Evolutionary conservation across 2,888 invertebrate genomes (phyloP), one percentile per base, ranked within the genome.

Genomic region (Volucella bombylans): DNA sequence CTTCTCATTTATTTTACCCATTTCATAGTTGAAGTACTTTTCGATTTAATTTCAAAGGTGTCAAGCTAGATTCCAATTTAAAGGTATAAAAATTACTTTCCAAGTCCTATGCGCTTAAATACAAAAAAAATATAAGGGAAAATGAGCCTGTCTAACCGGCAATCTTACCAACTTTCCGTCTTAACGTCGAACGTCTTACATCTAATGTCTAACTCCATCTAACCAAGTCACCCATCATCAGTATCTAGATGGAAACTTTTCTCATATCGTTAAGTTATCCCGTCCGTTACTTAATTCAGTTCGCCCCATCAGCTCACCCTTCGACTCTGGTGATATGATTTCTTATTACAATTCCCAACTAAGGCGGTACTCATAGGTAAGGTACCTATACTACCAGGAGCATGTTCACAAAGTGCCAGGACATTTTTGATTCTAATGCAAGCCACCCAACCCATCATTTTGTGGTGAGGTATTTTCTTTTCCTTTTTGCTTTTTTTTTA

Each of bases 231-330:
- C 73, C 83, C 73, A 83, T 79, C 79, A 69, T 71, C 43, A 69
- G 59, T 79, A 83, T 79, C 74, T 67, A 69, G 82, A 82, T 73
- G 64, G 12, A 82, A 82, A 82, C 62, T 82, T 82, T 82, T 78
- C 73, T 64, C 54, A 73, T 82, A 77, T 72, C 77, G 50, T 39
- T 68, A 43, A 82, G 77, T 77, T 72, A 77, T 82, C 61, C 82
- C 43, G 31, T 62, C 71, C 43, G 54, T n/a, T 65, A 39, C 10
- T 72, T 68, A 50, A 78, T 57, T 77, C 65, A 47, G 68, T 71
- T 59, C 31, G 45, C n/a, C 47, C 31, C 38, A 47, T n/a, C 31
- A 12, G 1, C 23, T 39, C 10, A 43, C 52, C 12, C 4, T 45
- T 41, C 14, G 11, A 38, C 41, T 52, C 61, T 41, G 14, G 50